A percentile compares a stretch with the other conserved stretches of the same genome.
Conservation (phyloP, 2,888 invertebrate species). For the Acleris literana region DNA sequence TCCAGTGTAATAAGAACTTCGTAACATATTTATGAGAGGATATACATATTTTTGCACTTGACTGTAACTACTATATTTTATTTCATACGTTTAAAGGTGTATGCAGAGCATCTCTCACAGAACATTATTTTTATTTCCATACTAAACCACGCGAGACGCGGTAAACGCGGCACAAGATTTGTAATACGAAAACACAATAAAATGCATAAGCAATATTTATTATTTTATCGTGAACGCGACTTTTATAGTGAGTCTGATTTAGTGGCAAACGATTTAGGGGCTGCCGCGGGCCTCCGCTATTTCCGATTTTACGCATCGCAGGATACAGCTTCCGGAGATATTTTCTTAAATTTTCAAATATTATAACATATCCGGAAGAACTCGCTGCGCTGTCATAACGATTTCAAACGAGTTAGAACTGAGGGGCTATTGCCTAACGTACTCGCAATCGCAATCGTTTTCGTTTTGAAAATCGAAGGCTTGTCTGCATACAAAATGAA, state of each 20-base stretch:
- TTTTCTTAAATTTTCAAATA: slow-evolving; percentile 49
- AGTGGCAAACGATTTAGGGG: slow-evolving; percentile 69
- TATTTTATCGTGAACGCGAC: slow-evolving; percentile 68
- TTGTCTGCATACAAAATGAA: no score
- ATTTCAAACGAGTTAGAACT: background rate
- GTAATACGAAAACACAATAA: slow-evolving; percentile 64
- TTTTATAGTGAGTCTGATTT: slow-evolving; percentile 79
- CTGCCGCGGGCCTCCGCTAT: slow-evolving; percentile 63
- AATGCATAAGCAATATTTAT: slow-evolving; percentile 74
- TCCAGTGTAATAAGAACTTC: no score
- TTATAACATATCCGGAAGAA: slow-evolving; percentile 5
- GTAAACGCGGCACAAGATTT: slow-evolving; percentile 53
- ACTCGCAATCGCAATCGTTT: no score
- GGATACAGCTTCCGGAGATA: slow-evolving; percentile 55
- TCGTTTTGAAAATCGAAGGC: no score
- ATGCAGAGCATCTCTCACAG: slow-evolving; percentile 3
- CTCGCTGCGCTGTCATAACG: background rate
- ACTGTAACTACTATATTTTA: background rate
- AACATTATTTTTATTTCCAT: slow-evolving; percentile 35
- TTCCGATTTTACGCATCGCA: slow-evolving; percentile 76
- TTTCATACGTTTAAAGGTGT: background rate
- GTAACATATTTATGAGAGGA: no score
- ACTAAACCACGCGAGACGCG: slow-evolving; percentile 35
- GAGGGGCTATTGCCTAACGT: no score
- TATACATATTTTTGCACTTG: no score